Conservation (phyloP, 2,113 vertebrate genomes). For the Colossoma macropomum region DNA sequence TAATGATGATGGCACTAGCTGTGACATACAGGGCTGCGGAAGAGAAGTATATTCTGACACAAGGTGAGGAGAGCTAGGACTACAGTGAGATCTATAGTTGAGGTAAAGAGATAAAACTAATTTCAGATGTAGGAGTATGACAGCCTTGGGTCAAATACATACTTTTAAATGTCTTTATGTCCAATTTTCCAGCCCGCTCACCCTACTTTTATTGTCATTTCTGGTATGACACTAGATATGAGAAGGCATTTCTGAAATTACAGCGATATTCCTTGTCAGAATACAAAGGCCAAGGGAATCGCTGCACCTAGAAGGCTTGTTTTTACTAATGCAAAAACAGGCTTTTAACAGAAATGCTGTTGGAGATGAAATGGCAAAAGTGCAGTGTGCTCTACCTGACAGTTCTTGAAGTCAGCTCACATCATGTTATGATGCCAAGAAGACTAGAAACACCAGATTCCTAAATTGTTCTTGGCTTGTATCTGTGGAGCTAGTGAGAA, state of each 20-base stretch:
- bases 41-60: slow-evolving; percentile 53
- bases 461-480: too few relatives aligned
- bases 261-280: neutral
- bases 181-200: neutral
- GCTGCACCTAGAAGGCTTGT: neutral
- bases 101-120: slow-evolving; percentile 8
- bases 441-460: neutral
- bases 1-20: slow-evolving; percentile 75
- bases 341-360: neutral
- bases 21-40: slow-evolving; percentile 57
- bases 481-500: too few relatives aligned
- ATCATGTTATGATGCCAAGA: neutral
- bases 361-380: neutral
- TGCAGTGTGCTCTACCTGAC: neutral
- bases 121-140: neutral
- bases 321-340: neutral
- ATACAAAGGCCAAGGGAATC: neutral
- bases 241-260: neutral
- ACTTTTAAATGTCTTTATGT: neutral
- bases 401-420: neutral
- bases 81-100: neutral
- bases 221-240: neutral
- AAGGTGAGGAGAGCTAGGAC: slow-evolving; percentile 32
- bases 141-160: neutral
- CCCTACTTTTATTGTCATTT: neutral